phyloP scores from a whole-genome alignment of 1,140 invertebrate genomes.

The Drosophila grimshawi region DNA sequence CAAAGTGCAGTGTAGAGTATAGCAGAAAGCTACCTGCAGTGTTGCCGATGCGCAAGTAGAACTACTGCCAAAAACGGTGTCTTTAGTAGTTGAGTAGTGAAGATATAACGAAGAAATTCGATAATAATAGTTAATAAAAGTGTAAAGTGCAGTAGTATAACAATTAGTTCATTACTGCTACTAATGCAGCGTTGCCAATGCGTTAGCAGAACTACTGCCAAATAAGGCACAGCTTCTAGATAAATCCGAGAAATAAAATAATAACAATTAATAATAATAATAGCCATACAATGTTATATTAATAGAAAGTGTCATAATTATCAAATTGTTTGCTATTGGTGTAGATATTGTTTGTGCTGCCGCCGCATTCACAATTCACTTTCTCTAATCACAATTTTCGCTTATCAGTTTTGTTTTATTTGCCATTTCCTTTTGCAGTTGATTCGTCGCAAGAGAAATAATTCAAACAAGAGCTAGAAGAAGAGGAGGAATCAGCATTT shows the following conservation, averaged over 20 bases:
- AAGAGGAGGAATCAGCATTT: not conserved
- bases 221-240: too few species aligned
- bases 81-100: too few species aligned
- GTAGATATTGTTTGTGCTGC: too few species aligned
- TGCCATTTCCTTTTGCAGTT: conserved; percentile 20
- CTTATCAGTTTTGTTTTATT: conserved; percentile 30
- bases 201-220: too few species aligned
- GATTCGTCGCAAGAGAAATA: conserved; percentile 15
- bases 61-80: not conserved
- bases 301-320: conserved; percentile 10
- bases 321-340: not conserved
- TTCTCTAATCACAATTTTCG: conserved; percentile 23
- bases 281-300: too few species aligned
- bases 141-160: too few species aligned
- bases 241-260: not conserved
- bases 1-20: conserved; percentile 13
- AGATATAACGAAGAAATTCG: too few species aligned
- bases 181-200: too few species aligned
- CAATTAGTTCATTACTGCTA: too few species aligned
- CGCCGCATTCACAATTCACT: conserved; percentile 2
- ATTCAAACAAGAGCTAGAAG: not conserved
- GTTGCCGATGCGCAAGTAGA: conserved; percentile 27
- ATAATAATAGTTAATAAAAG: too few species aligned
- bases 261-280: too few species aligned
- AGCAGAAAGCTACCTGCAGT: conserved; percentile 20